Conservation (phyloP, 2,888 invertebrate species). For the Nomada ferruginata region DNA sequence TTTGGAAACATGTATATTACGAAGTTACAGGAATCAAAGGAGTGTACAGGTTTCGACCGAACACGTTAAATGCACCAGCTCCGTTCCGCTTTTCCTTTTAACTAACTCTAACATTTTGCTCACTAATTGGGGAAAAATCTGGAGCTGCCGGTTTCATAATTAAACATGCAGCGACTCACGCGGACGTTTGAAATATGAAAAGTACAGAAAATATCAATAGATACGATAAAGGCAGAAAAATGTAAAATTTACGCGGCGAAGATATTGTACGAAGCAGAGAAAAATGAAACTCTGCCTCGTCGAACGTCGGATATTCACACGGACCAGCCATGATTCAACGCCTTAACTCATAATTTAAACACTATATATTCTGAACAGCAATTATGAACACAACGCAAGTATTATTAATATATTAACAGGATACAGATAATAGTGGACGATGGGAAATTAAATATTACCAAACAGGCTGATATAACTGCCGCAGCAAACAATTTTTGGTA, state of each 20-base stretch:
- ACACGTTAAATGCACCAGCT: neutral
- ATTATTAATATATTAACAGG: conserved; percentile 42
- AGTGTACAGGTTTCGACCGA: neutral
- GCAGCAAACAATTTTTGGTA: neutral
- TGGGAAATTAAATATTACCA: conserved; percentile 8
- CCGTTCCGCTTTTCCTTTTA: neutral
- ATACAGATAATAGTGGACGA: conserved; percentile 21
- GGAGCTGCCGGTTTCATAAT: neutral
- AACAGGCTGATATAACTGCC: neutral
- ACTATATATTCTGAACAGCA: conserved; percentile 64
- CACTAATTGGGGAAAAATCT: neutral
- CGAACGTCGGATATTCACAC: conserved; percentile 40
- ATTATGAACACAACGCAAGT: conserved; percentile 67
- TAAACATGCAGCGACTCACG: neutral
- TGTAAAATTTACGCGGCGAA: neutral
- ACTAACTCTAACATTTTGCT: neutral
- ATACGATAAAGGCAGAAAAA: neutral
- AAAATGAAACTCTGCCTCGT: conserved; percentile 12
- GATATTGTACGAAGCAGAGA: neutral
- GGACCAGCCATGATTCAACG: conserved; percentile 55
- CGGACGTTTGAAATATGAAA: neutral
- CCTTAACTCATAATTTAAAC: conserved; percentile 57
- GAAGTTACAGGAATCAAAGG: neutral
- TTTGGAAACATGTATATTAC: neutral
- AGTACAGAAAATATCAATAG: neutral